Conservation (phyloP, 2,888 invertebrate species). For the Chrysomela aeneicollis region DNA sequence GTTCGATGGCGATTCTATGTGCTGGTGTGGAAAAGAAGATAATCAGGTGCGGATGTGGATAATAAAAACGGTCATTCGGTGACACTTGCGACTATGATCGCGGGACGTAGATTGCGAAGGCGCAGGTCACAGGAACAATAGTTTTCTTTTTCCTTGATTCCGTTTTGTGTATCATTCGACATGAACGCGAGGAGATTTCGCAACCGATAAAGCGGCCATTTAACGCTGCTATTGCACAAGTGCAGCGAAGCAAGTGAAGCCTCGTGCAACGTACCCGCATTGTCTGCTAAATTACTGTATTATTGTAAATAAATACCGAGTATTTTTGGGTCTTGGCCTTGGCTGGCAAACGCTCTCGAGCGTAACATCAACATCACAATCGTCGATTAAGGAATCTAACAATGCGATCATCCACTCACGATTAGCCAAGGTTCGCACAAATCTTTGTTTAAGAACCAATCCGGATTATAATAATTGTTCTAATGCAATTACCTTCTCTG, state of each 20-base stretch:
- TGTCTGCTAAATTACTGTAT: slow-evolving; percentile 44
- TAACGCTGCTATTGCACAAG: slow-evolving; percentile 47
- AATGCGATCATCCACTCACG: slow-evolving; percentile 3
- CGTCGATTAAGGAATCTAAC: slow-evolving; percentile 2
- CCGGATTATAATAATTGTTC: no score
- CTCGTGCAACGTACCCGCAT: slow-evolving; percentile 44
- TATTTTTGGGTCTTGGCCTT: slow-evolving; percentile 41
- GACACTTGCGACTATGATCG: neutral
- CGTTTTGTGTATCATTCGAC: slow-evolving; percentile 55
- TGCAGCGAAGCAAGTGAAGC: slow-evolving; percentile 41
- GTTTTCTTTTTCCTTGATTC: slow-evolving; percentile 61
- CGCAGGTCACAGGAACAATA: slow-evolving; percentile 50
- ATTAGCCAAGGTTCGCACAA: neutral
- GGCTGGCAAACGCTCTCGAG: slow-evolving; percentile 26
- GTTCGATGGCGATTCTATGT: no score
- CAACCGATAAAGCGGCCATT: slow-evolving; percentile 49
- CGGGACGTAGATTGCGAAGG: neutral
- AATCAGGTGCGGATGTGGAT: neutral
- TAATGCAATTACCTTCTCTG: no score
- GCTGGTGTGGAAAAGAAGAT: no score
- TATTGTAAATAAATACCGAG: slow-evolving; percentile 42
- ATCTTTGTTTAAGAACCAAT: neutral
- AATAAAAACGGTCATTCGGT: neutral
- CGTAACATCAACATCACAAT: slow-evolving; percentile 18
- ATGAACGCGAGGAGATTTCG: slow-evolving; percentile 45